Evolutionary conservation across 2,888 invertebrate species (phyloP), one percentile per base, ranked within the genome.

Genomic region (Drosophila greeni): DNA sequence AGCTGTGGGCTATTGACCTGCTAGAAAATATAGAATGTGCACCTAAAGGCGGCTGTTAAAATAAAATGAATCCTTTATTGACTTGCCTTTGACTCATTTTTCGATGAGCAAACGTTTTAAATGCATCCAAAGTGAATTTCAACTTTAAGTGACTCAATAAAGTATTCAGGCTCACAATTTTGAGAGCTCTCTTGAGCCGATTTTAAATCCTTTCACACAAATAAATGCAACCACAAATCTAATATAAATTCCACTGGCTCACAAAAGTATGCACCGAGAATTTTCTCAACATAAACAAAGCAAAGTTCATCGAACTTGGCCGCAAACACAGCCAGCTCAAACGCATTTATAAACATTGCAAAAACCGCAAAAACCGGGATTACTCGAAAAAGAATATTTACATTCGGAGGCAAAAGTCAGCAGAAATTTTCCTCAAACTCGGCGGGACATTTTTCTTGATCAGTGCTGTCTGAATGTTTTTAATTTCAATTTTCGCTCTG

Each of bases 401-500:
- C 20, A 16, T 16, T 20, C 33, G 36, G 4, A n/a, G 23, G 16
- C 29, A 47, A 26, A 42, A 57, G 61, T 61, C 34, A 12, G 23
- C 14, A 11, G 11, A 18, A 23, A 18, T 40, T 34, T 34, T 29
- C 34, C 61, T 29, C 8, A 45, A 24, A 6, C 31, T 60, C 39
- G 33, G 39, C 43, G 33, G 34, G 39, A 57, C 54, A 75, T 81
- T 75, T 64, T 60, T 72, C 66, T 64, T 65, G 55, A 68, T 78
- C 64, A 51, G 34, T 40, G 45, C 39, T 54, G 60, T 59, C 57
- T 61, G 51, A 73, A 65, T 68, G 64, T 66, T 69, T 73, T 81
- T 76, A 73, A 78, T 73, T 76, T 78, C 70, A 76, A 73, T 73
- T 72, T 75, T 48, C 57, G 42, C 26, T 54, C 23, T 58, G 39